Conservation (phyloP, 92 coral and sea anemone genomes). For the Muricea muricata region DNA sequence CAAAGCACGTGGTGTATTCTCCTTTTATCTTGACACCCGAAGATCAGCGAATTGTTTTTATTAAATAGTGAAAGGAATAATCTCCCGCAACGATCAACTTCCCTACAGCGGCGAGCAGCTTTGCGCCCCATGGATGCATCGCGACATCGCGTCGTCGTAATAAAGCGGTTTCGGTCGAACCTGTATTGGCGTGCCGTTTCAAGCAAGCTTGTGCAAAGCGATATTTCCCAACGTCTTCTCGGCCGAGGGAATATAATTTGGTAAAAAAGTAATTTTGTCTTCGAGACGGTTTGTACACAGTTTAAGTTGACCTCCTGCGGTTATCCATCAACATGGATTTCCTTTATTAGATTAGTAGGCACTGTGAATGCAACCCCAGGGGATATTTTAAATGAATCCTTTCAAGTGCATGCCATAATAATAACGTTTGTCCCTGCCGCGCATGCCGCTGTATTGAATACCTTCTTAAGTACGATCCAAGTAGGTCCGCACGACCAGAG, state of each 20-base stretch:
- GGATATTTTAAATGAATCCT: slow-evolving; percentile 50
- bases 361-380: slow-evolving; percentile 51
- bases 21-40: slow-evolving; percentile 43
- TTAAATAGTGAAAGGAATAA: slow-evolving; percentile 39
- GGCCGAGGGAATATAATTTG: no score
- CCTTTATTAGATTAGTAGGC: slow-evolving; percentile 45
- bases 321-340: slow-evolving; percentile 48
- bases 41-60: slow-evolving; percentile 49
- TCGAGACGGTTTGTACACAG: slow-evolving; percentile 41
- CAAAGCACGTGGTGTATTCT: slow-evolving; percentile 39
- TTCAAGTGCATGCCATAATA: slow-evolving; percentile 45
- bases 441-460: slow-evolving; percentile 27
- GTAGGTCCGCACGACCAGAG: not conserved
- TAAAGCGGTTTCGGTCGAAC: slow-evolving; percentile 1
- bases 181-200: not conserved
- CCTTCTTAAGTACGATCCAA: not conserved
- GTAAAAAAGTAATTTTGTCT: slow-evolving; percentile 1
- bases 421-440: slow-evolving; percentile 45
- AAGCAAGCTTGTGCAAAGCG: not conserved
- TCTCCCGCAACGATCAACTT: slow-evolving; percentile 33
- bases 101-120: slow-evolving; percentile 23
- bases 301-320: slow-evolving; percentile 41
- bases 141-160: slow-evolving; percentile 11
- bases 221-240: not conserved
- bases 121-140: slow-evolving; percentile 12